Base-by-base conservation (phyloP, 2,113 vertebrate genomes). In the Actenoides hombroni region DNA sequence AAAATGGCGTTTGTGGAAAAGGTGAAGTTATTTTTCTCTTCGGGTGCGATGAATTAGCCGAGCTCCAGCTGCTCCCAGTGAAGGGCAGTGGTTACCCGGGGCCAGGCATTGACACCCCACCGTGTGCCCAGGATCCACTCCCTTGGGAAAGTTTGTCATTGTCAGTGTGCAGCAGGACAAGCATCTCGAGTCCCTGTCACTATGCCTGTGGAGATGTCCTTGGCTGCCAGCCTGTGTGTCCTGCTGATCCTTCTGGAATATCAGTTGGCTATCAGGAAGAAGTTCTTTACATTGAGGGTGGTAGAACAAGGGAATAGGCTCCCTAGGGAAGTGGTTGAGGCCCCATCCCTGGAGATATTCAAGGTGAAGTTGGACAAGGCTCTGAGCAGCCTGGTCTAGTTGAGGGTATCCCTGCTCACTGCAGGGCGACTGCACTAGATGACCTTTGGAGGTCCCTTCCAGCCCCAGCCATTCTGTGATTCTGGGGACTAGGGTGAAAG, bases 1-100 rank as follows among this genome's bases (percentile, higher is more conserved):
- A 96, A 97, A 54, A 87, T 31, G 33, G 31, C 6, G 9, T 51
- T 98, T 67, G 95, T 95, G 78, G 95, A 95, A 51, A 96, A 97
- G 97, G 97, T 98, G 75, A 94, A 16, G 25, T 46, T 13, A 4
- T 3, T 71, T 78, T 78, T 19, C 35, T 63, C 40, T 46, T 42
- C 18, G 5, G 29, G 44, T 5, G 0, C 40, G 51, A 10, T 17
- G 49, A 3, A 26, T 79, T 16, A 71, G 39, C 35, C 15, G 54
- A 79, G 6, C 24, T 82, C 23, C 39, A 11, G 60, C 75, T 83
- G 84, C 31, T 51, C 64, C 28, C n/a, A 73, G 49, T 49, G 25
- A 37, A 75, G 76, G n/a, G 40, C 33, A 5, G 16, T 21, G 75
- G 25, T 46, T 9, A 13, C 82, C 90, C 39, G 67, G 49, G 70